Base-by-base conservation (phyloP, 1,140 invertebrate genomes). In the Euwallacea similis region DNA sequence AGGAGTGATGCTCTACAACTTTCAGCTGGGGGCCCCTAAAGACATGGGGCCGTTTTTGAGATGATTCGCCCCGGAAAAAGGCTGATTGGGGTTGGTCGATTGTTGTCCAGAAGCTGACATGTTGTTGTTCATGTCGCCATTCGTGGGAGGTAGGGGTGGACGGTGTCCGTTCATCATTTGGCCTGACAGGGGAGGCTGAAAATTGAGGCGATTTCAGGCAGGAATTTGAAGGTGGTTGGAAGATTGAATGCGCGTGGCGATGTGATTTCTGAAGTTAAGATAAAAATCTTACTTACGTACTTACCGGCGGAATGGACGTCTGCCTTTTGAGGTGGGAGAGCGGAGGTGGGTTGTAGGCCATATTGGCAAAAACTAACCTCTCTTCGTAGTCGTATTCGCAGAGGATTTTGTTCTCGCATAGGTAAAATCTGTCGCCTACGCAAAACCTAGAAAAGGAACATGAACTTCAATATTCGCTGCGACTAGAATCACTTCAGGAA, bases 371-470 rank as follows among this genome's bases (percentile, higher is more conserved):
- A 53, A 95, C 91, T 81, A 95, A 84, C 72, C 94, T 85, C 83
- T 97, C 95, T 81, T 97, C 95, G 81, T 98, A 98, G 83, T 98
- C 96, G 81, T 96, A 97, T 82, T 98, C 95, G 85, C 96, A 98
- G 11, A 98, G 88, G 74, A 98, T 97, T 86, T 97, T 97, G 84
- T 98, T 98, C 81, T 98, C 95, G 84, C 94, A 96, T 74, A 98
- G 84, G 83, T 97, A 98, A 83, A 97, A 98, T 67, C 93, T 88
- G 84, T 98, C 96, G 44, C 96, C 96, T 42, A 98, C 95, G 83
- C 96, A 98, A 85, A 98, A 98, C 85, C 96, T 98, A 86, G 3
- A 83, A 84, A 53, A 66, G 76, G 73, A 73, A 21, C 66, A 43
- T 2, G n/a, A 61, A n/a, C 11, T n/a, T 41, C 11, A 61, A 61